Evolutionary conservation across 1,140 invertebrate species (phyloP).

Genomic region (Atta texana): DNA sequence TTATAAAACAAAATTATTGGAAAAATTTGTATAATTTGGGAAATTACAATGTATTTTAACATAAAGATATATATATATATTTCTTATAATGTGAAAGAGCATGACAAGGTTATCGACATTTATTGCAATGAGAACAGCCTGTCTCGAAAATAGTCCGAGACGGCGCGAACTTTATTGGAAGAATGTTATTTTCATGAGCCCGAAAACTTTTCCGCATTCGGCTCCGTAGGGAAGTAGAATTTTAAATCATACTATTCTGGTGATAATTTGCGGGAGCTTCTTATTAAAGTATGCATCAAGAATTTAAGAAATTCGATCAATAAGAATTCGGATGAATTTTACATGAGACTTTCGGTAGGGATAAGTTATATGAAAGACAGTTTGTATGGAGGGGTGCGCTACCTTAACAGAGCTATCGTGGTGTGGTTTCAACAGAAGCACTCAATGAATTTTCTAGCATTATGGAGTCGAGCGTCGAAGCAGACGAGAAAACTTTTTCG

Average conservation of each 20-base stretch:
- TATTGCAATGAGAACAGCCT: conserved; percentile 28
- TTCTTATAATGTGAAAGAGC: not conserved
- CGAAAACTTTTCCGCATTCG: conserved; percentile 50
- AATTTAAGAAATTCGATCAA: conserved; percentile 61
- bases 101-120: conserved; percentile 43
- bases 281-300: conserved; percentile 64
- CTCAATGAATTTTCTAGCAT: conserved; percentile 65
- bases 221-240: conserved; percentile 34
- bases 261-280: conserved; percentile 61
- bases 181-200: conserved; percentile 62
- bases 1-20: not conserved
- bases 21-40: not conserved
- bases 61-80: not conserved
- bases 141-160: conserved; percentile 15
- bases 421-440: not conserved
- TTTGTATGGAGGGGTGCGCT: conserved; percentile 26
- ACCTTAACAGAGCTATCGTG: not conserved
- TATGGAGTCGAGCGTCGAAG: conserved; percentile 6
- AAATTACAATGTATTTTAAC: not conserved
- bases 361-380: conserved; percentile 51
- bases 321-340: conserved; percentile 63
- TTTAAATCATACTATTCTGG: conserved; percentile 57
- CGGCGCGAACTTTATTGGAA: conserved; percentile 53
- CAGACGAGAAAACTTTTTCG: conserved; percentile 14
- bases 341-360: conserved; percentile 40